Evolutionary conservation across 2,113 vertebrate species (phyloP).

Genomic region (Capreolus pygargus): DNA sequence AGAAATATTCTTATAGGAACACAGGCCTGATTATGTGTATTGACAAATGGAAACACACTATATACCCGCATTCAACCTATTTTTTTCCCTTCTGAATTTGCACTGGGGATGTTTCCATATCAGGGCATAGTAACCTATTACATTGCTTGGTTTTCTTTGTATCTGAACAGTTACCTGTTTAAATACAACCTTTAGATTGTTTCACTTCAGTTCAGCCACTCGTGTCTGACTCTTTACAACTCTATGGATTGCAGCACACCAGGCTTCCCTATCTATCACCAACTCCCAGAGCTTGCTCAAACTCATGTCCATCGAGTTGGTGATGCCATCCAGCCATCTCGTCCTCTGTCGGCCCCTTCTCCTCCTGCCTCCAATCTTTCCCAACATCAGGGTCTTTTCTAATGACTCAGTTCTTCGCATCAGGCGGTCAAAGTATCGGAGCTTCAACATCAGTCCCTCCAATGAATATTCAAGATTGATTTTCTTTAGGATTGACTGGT

Average conservation of each 20-base stretch:
- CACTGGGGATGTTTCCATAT: not conserved
- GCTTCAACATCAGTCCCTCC: not conserved
- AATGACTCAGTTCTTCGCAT: not conserved
- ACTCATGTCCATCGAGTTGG: not conserved
- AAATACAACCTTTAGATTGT: not conserved
- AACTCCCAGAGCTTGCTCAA: not conserved
- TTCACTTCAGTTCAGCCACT: not conserved
- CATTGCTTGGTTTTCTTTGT: not conserved
- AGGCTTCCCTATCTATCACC: not conserved
- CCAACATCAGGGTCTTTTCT: not conserved
- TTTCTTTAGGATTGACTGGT: not conserved
- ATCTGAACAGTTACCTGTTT: not conserved
- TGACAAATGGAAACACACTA: not conserved
- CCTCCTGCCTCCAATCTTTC: not conserved
- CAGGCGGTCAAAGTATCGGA: not conserved
- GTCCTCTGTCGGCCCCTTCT: not conserved
- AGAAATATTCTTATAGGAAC: not conserved
- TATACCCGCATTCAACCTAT: not conserved
- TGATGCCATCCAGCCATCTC: not conserved
- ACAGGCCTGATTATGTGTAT: fast-evolving
- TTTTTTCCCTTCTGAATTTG: not conserved
- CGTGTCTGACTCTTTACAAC: not conserved
- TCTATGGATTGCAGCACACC: not conserved
- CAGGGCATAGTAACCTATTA: not conserved
- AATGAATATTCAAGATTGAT: not conserved